Base-by-base conservation (phyloP, 2,888 invertebrate genomes). In the Ormyrus rosae region DNA sequence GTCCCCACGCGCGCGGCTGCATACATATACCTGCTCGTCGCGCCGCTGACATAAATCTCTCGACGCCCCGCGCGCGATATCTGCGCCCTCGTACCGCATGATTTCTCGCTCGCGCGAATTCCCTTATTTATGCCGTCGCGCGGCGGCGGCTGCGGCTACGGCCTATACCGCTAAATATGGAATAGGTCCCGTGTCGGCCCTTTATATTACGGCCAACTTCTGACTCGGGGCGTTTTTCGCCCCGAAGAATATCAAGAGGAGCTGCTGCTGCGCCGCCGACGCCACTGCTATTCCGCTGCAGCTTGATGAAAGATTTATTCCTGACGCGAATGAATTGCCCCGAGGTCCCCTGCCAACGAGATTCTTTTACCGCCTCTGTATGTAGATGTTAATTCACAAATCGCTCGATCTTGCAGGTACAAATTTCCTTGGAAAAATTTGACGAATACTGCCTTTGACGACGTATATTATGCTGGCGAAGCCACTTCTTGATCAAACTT, bases 21-120 rank as follows among this genome's bases (percentile, higher is more conserved):
- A 50, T 7, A 19, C 11, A n/a, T 46, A 56, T 6, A 55, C n/a
- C 19, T 6, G 60, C 3, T 6, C 60, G 34, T 19, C 50, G 63
- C 53, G 64, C 53, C 11, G 64, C 55, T 70, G 77, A 70, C 77
- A 77, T 77, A 77, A 77, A 77, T 68, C 72, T 73, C 61, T 78
- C 71, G 46, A 11, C 61, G 9, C 51, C 45, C 10, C 34, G 34
- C 45, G 13, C 34, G 51, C 65, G 77, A 71, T 78, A 78, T 78
- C 69, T 61, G 19, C 60, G 45, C 19, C 34, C 34, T 5, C 8
- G 68, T 46, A 61, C 72, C 69, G 55, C 74, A 74, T 74, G 79
- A 80, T 80, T 80, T 80, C 79, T 80, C 73, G 74, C 79, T 64
- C 69, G 79, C 61, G 75, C 69, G 73, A 73, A 80, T 71, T 80